Conservation (phyloP, 2,888 invertebrate species). For the Euspilapteryx auroguttella region DNA sequence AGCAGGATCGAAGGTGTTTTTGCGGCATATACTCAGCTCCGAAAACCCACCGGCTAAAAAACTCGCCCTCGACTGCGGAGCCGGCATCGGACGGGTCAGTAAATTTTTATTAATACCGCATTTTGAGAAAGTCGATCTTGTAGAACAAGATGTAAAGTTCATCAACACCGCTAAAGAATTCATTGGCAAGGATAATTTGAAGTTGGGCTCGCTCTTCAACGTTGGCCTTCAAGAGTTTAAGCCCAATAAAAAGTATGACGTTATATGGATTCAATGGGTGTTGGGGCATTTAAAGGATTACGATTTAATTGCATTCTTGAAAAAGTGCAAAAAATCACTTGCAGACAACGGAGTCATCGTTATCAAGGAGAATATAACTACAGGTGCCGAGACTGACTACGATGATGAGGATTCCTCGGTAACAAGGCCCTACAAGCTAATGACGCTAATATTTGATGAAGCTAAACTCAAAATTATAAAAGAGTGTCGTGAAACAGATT, state of each 20-base stretch:
- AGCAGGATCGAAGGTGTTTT: slow-evolving; percentile 79
- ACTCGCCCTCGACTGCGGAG: slow-evolving; percentile 90
- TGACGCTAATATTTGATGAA: slow-evolving; percentile 67
- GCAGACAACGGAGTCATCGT: slow-evolving; percentile 25
- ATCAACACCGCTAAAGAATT: slow-evolving; percentile 68
- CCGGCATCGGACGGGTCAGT: slow-evolving; percentile 94
- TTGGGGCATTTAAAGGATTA: slow-evolving; percentile 83
- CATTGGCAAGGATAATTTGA: slow-evolving; percentile 37
- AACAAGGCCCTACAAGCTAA: slow-evolving; percentile 72
- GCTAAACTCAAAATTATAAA: slow-evolving; percentile 71
- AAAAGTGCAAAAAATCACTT: slow-evolving; percentile 57
- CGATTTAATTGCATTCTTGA: slow-evolving; percentile 76
- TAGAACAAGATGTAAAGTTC: slow-evolving; percentile 88
- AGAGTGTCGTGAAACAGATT: slow-evolving; percentile 73
- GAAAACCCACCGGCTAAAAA: slow-evolving; percentile 58
- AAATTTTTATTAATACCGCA: slow-evolving; percentile 78
- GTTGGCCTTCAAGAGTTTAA: slow-evolving; percentile 82
- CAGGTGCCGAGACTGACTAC: slow-evolving; percentile 62
- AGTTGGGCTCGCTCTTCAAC: slow-evolving; percentile 69
- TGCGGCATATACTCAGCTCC: slow-evolving; percentile 48
- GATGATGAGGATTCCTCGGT: slow-evolving; percentile 89
- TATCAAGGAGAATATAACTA: slow-evolving; percentile 74
- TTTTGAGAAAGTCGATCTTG: slow-evolving; percentile 85
- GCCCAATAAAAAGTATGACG: slow-evolving; percentile 81
- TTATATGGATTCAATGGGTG: slow-evolving; percentile 98